phyloP scores from a whole-genome alignment of 2,797 vertebrate genomes.

The Sphenodon punctatus region DNA sequence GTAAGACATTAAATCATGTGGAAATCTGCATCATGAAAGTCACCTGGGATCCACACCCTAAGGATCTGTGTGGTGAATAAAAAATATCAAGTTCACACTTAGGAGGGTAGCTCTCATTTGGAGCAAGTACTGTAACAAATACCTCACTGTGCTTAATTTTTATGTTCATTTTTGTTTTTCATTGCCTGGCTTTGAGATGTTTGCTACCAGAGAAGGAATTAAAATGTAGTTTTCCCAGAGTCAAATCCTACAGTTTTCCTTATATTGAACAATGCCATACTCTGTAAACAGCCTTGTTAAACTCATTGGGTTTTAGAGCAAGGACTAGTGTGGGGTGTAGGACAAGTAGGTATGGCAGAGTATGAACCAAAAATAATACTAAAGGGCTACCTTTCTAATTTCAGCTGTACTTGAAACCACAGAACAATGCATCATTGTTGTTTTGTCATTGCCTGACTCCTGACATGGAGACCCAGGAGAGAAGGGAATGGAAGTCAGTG shows the following conservation, averaged over 20 bases:
- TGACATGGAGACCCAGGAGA: neutral
- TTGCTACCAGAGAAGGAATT: slow-evolving; percentile 34
- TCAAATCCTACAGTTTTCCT: neutral
- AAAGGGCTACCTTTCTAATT: neutral
- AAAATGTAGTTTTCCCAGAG: slow-evolving; percentile 23
- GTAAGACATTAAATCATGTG: slow-evolving; percentile 42
- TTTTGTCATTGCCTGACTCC: neutral
- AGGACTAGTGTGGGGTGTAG: accelerated
- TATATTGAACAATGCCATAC: neutral
- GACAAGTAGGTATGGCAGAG: neutral
- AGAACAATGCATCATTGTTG: neutral
- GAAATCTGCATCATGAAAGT: slow-evolving; percentile 36
- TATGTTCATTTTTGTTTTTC: slow-evolving; percentile 3
- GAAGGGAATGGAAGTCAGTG: slow-evolving; percentile 4
- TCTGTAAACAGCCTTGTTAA: neutral
- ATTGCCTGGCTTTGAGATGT: slow-evolving; percentile 43
- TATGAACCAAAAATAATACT: neutral
- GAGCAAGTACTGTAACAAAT: slow-evolving; percentile 38
- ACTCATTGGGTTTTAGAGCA: neutral
- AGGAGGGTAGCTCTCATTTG: slow-evolving; percentile 30
- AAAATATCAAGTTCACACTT: slow-evolving; percentile 27
- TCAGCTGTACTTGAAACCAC: neutral
- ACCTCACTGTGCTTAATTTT: slow-evolving; percentile 46
- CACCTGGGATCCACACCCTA: slow-evolving; percentile 12
- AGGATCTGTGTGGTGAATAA: slow-evolving; percentile 39